Conservation (phyloP, 1,140 invertebrate species). For the Ceratina australensis region DNA sequence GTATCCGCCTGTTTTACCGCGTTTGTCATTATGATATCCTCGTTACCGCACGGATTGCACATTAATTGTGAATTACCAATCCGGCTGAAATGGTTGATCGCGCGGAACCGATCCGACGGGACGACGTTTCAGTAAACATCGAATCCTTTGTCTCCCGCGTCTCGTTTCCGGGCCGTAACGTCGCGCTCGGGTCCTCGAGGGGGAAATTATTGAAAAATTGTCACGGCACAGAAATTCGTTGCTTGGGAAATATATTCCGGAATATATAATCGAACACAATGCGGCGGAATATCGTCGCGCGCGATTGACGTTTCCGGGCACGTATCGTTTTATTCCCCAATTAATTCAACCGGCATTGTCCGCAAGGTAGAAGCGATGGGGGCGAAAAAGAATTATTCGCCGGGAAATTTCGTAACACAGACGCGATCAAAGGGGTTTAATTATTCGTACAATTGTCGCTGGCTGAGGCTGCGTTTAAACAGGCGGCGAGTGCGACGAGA, state of each 20-base stretch:
- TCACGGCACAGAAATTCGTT: neutral
- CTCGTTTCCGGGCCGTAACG: neutral
- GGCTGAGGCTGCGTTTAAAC: neutral
- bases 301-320: neutral
- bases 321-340: neutral
- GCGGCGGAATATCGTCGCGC: neutral
- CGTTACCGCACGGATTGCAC: neutral
- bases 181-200: neutral
- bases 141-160: neutral
- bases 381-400: neutral
- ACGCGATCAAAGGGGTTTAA: neutral
- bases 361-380: neutral
- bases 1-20: neutral
- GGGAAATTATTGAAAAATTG: slow-evolving; percentile 35
- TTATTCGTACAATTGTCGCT: neutral
- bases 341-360: neutral
- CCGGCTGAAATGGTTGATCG: neutral
- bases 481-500: too few species aligned
- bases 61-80: slow-evolving; percentile 5
- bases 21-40: slow-evolving; percentile 1
- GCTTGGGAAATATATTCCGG: slow-evolving; percentile 6
- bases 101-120: neutral
- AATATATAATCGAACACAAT: neutral
- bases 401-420: neutral
- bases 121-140: neutral